phyloP scores from a whole-genome alignment of 2,888 invertebrate genomes.

The Drosophila macrothrix region DNA sequence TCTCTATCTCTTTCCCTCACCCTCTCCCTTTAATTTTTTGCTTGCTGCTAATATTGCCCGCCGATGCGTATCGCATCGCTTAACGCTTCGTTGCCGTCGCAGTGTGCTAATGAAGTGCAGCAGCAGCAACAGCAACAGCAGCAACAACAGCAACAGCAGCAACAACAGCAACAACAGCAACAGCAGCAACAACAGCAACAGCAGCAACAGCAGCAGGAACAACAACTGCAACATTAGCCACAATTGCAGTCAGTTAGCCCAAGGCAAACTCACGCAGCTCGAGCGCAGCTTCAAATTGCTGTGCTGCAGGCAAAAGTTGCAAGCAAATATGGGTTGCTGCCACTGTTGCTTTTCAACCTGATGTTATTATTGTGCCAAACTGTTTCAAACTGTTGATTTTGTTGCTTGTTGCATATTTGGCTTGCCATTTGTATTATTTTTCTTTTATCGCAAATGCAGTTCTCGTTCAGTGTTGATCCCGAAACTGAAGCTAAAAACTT shows the following conservation, averaged over 20 bases:
- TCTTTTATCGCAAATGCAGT: not conserved
- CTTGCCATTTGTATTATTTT: conserved; percentile 9
- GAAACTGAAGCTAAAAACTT: not conserved
- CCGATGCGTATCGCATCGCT: conserved; percentile 68
- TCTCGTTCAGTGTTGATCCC: not conserved
- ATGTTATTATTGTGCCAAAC: conserved; percentile 2
- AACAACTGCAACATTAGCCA: conserved; percentile 39
- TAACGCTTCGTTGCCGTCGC: conserved; percentile 71
- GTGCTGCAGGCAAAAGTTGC: conserved; percentile 13
- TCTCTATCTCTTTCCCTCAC: not conserved
- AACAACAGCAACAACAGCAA: conserved; percentile 31
- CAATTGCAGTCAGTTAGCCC: conserved; percentile 28
- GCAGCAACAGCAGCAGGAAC: conserved; percentile 37
- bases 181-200: conserved; percentile 37
- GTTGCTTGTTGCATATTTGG: conserved; percentile 17
- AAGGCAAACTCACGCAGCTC: conserved; percentile 33
- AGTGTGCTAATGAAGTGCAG: conserved; percentile 73
- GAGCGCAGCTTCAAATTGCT: conserved; percentile 21
- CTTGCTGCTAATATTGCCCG: conserved; percentile 41
- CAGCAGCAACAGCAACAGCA: conserved; percentile 44
- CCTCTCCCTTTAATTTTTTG: conserved; percentile 14
- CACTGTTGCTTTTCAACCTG: conserved; percentile 1
- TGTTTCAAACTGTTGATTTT: conserved; percentile 14
- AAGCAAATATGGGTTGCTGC: conserved; percentile 14
- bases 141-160: conserved; percentile 34